Percentiles rank a stretch among this genome's conserved stretches.
These are phyloP conservation scores for Caenorhabditis drosophilae DNA, from an alignment of 2,888 invertebrate genomes.

Conservation along the genomic window DNA sequence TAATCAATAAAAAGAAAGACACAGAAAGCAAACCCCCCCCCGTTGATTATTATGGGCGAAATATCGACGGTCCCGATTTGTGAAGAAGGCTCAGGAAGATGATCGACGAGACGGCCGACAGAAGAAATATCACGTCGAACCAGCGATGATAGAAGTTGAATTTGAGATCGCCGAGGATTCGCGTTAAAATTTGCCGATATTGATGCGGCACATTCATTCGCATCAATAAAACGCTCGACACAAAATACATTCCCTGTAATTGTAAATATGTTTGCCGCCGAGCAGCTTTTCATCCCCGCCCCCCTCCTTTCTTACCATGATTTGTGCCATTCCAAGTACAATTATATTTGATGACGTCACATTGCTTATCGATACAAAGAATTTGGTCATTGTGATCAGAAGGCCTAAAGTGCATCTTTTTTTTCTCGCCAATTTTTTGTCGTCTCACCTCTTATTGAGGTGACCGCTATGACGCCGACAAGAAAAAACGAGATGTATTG, in stretches of 20 bases:
- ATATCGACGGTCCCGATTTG: slow-evolving; percentile 72
- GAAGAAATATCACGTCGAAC: slow-evolving; percentile 97
- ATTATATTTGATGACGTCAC: slow-evolving; percentile 96
- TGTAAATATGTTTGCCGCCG: not conserved
- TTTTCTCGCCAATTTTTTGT: too few relatives aligned
- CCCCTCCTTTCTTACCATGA: slow-evolving; percentile 90
- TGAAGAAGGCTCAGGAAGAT: slow-evolving; percentile 92
- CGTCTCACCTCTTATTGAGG: slow-evolving; percentile 95
- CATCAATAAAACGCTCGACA: slow-evolving; percentile 93
- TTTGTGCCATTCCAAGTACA: slow-evolving; percentile 91
- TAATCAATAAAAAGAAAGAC: too few relatives aligned
- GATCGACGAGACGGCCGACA: slow-evolving; percentile 93
- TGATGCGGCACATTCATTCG: slow-evolving; percentile 99
- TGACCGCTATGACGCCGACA: slow-evolving; percentile 95
- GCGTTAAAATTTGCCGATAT: slow-evolving; percentile 76
- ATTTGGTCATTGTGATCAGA: slow-evolving; percentile 95
- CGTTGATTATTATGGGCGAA: not conserved
- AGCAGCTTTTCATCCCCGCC: too few relatives aligned
- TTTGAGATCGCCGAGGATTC: slow-evolving; percentile 93
- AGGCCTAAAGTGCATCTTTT: too few relatives aligned
- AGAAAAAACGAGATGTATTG: slow-evolving; percentile 96
- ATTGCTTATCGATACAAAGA: slow-evolving; percentile 98
- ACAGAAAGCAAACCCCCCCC: too few relatives aligned
- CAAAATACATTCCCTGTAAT: slow-evolving; percentile 94
- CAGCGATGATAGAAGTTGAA: slow-evolving; percentile 99